Conservation (phyloP, 2,113 vertebrate genomes). For the Clarias gariepinus region DNA sequence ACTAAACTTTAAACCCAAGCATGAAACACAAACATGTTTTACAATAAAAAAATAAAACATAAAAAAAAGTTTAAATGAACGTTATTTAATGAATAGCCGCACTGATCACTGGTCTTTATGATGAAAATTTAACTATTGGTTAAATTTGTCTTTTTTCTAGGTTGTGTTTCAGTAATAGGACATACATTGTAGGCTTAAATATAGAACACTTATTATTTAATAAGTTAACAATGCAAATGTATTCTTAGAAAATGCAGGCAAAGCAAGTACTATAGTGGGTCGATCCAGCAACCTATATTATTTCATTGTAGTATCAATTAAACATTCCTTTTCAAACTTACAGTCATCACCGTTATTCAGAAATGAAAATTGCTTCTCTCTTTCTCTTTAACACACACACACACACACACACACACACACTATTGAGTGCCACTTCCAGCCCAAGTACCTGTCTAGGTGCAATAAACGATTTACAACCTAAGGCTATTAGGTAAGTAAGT, state of each 20-base stretch:
- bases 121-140: neutral
- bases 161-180: neutral
- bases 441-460: neutral
- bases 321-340: too few species aligned
- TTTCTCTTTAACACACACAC: too few species aligned
- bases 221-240: too few species aligned
- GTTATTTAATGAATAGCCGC: neutral
- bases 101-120: neutral
- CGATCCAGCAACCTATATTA: too few species aligned
- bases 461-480: neutral
- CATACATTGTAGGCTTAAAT: neutral
- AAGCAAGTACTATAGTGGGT: too few species aligned
- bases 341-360: too few species aligned
- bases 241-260: too few species aligned
- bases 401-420: too few species aligned
- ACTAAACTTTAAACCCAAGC: neutral
- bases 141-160: neutral
- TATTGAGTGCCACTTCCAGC: too few species aligned
- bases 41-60: neutral
- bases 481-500: neutral
- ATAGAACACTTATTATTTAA: too few species aligned
- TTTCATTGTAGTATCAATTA: too few species aligned
- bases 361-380: too few species aligned
- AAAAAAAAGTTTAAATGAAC: neutral
- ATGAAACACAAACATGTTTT: neutral